Conservation (phyloP, 2,113 vertebrate genomes). For the Saccopteryx leptura region DNA sequence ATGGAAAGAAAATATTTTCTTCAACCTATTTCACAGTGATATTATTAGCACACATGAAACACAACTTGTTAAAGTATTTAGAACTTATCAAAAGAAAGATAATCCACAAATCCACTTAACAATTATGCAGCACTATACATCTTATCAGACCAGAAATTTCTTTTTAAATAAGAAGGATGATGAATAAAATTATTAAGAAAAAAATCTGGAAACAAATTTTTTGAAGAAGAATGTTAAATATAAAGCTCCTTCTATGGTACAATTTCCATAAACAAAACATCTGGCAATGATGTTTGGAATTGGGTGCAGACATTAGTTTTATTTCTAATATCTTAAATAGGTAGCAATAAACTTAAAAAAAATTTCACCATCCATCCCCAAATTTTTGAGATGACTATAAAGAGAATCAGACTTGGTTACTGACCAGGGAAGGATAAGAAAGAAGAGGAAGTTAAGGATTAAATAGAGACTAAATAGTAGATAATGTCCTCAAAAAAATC, state of each 20-base stretch:
- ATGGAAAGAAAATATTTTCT: slow-evolving; percentile 54
- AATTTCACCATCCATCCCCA: background rate
- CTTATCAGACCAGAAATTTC: background rate
- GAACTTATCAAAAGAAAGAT: slow-evolving; percentile 51
- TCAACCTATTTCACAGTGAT: slow-evolving; percentile 43
- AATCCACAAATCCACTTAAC: slow-evolving; percentile 12
- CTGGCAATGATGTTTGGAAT: background rate
- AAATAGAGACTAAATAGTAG: background rate
- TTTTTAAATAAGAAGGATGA: slow-evolving; percentile 43
- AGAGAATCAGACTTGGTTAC: background rate
- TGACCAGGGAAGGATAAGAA: background rate
- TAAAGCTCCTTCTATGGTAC: background rate
- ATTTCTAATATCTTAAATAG: background rate
- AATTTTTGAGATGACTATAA: background rate
- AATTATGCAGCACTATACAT: slow-evolving; percentile 3
- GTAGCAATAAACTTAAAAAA: background rate
- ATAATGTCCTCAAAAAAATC: background rate
- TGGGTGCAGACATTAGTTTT: background rate
- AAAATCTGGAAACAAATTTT: background rate
- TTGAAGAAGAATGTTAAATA: slow-evolving; percentile 11
- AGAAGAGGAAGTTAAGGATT: background rate
- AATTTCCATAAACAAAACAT: slow-evolving; percentile 17
- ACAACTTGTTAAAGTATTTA: slow-evolving; percentile 43
- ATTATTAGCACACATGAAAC: slow-evolving; percentile 42
- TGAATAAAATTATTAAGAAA: slow-evolving; percentile 36